A percentile compares a stretch with the other conserved stretches of the same genome.
Conservation (phyloP, 2,797 vertebrate genomes). For the Phrynocephalus guinanensis region DNA sequence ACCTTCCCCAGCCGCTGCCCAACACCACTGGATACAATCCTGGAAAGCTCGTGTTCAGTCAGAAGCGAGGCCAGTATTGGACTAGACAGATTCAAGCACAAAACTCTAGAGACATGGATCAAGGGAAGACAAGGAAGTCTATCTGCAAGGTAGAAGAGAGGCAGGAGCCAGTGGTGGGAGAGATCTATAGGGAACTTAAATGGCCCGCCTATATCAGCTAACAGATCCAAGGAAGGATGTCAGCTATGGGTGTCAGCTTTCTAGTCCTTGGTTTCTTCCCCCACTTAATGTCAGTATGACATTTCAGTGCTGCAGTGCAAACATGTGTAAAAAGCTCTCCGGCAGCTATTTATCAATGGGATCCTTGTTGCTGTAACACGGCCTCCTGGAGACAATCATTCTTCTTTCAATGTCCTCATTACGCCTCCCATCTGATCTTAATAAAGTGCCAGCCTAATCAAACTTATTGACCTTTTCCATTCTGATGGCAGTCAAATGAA, state of each 20-base stretch:
- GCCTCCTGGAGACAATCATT: neutral
- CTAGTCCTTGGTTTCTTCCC: neutral
- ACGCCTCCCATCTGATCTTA: conserved; percentile 6
- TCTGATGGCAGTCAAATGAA: neutral
- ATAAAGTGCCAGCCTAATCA: conserved; percentile 24
- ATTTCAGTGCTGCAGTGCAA: neutral
- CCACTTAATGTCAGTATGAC: neutral
- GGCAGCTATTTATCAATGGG: neutral
- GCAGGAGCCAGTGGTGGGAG: neutral
- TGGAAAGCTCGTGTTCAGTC: neutral
- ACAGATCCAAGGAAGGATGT: neutral
- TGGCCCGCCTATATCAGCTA: neutral
- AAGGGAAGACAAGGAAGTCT: neutral
- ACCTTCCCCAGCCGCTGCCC: too few relatives aligned
- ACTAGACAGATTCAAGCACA: neutral
- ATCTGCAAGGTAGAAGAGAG: neutral
- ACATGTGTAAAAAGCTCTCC: neutral
- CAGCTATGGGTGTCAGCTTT: too few relatives aligned
- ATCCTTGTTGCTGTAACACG: neutral
- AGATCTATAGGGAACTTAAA: too few relatives aligned
- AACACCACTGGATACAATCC: too few relatives aligned
- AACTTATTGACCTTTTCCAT: conserved; percentile 36
- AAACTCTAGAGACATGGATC: neutral
- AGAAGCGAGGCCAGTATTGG: neutral
- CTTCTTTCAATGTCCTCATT: neutral